Conservation (phyloP, 2,797 vertebrate genomes). For the Orestias chungarensis region DNA sequence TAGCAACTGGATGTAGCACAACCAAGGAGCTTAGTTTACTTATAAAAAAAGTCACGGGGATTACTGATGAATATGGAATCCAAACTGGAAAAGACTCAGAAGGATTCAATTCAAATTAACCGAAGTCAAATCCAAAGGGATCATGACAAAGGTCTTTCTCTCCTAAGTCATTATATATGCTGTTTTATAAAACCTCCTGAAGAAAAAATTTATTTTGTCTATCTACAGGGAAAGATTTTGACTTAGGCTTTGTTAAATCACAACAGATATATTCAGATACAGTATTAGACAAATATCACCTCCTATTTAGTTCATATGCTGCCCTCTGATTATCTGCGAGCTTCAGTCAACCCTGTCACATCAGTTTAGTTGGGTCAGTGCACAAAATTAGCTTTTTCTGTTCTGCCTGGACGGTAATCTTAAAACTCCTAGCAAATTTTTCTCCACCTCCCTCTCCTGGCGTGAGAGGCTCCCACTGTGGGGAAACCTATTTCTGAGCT, state of each 20-base stretch:
- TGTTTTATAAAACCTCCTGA: neutral
- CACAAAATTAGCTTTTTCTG: slow-evolving; percentile 43
- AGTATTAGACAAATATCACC: neutral
- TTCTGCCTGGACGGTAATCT: slow-evolving; percentile 52
- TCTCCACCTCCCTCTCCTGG: slow-evolving; percentile 55
- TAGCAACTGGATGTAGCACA: neutral
- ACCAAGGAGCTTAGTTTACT: too few species aligned
- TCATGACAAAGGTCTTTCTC: neutral
- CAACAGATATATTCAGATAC: neutral
- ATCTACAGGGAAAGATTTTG: neutral
- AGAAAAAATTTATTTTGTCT: neutral
- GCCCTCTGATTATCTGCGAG: slow-evolving; percentile 11
- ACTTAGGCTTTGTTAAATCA: neutral
- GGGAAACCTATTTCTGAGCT: slow-evolving; percentile 72
- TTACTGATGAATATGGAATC: neutral
- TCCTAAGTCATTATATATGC: neutral
- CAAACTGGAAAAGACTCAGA: neutral
- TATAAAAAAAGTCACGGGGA: neutral
- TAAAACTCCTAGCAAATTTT: slow-evolving; percentile 71
- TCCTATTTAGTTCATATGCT: neutral
- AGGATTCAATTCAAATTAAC: neutral
- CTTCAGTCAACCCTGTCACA: slow-evolving; percentile 48
- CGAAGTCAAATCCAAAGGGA: neutral
- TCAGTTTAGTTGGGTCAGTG: slow-evolving; percentile 56
- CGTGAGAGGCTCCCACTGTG: slow-evolving; percentile 64